Percentiles rank a stretch among this genome's conserved stretches.
Conservation (phyloP, 2,113 vertebrate genomes). For the Toxotes chatareus region DNA sequence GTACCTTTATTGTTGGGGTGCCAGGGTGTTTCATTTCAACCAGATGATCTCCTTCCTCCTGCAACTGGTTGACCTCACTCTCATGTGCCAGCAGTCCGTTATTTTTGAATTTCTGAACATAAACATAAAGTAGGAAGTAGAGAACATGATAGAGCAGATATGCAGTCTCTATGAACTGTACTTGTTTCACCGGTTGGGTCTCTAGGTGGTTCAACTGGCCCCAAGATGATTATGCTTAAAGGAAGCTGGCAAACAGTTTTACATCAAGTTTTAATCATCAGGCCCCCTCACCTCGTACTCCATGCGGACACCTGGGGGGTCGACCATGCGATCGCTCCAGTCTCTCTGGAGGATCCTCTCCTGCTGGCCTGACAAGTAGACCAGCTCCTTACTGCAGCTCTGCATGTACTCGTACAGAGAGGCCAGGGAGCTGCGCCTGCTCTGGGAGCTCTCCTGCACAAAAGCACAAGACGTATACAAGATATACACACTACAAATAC, state of each 20-base stretch:
- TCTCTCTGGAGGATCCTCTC: constrained; percentile 89
- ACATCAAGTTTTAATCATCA: background rate
- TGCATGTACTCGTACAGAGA: constrained; percentile 94
- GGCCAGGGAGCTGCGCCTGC: constrained; percentile 85
- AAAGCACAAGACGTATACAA: background rate
- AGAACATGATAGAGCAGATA: background rate
- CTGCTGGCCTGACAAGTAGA: constrained; percentile 88
- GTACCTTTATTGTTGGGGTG: constrained; percentile 86
- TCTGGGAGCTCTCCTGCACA: constrained; percentile 87
- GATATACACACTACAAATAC: background rate
- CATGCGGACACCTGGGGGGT: constrained; percentile 81
- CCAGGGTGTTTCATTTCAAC: constrained; percentile 88
- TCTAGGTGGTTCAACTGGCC: background rate
- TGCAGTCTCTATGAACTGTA: background rate
- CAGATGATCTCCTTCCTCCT: constrained; percentile 87
- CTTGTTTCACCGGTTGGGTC: constrained; percentile 26
- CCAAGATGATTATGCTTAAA: background rate
- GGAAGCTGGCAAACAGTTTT: background rate
- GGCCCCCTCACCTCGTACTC: constrained; percentile 88
- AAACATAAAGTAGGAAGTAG: background rate
- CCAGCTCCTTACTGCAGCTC: constrained; percentile 91
- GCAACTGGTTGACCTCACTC: constrained; percentile 87
- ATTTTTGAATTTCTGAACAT: constrained; percentile 89
- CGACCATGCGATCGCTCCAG: constrained; percentile 93
- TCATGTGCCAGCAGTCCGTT: constrained; percentile 89